Conservation (phyloP, 2,113 vertebrate species). For the Ginglymostoma cirratum region DNA sequence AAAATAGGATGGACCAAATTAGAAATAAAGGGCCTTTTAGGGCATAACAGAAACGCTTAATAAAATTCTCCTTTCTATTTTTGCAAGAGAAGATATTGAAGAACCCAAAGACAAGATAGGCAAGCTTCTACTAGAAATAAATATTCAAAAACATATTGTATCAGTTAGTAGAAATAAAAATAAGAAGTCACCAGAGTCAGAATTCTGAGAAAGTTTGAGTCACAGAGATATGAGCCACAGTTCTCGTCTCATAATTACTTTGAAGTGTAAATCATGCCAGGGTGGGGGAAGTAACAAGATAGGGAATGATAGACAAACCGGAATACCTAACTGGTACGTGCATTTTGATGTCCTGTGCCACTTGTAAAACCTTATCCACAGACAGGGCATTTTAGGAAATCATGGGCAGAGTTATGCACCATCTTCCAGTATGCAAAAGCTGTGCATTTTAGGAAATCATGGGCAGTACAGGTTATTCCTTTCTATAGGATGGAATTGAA, state of each 20-base stretch:
- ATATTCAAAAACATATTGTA: background rate
- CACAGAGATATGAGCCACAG: background rate
- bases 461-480: background rate
- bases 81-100: background rate
- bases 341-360: background rate
- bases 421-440: background rate
- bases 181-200: background rate
- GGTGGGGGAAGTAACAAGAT: background rate
- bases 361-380: background rate
- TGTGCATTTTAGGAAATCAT: too few species aligned
- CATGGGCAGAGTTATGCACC: background rate
- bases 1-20: background rate
- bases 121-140: background rate
- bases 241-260: background rate
- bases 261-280: background rate
- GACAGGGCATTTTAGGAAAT: background rate
- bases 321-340: background rate
- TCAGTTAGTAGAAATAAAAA: background rate
- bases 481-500: background rate
- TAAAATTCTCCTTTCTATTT: background rate
- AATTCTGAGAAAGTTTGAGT: background rate
- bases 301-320: background rate
- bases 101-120: background rate
- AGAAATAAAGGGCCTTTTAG: background rate
- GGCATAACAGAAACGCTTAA: background rate